Evolutionary conservation across 2,113 vertebrate species (phyloP), one percentile per base, ranked within the genome.

Genomic region (human): DNA sequence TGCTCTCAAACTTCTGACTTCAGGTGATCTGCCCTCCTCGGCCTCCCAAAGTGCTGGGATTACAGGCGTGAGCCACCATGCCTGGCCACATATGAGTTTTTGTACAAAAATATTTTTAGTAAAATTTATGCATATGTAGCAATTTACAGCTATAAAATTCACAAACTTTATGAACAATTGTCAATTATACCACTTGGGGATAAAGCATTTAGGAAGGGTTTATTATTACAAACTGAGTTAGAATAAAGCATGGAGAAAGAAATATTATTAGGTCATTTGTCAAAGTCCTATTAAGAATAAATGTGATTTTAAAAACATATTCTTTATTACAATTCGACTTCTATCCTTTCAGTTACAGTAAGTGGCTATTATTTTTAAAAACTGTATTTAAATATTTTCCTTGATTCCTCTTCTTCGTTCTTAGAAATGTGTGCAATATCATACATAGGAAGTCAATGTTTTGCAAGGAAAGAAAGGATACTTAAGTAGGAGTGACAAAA

Each of bases 221-320:
- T 90, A 57, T 75, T 83, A 84, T 55, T 55, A 80, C n/a, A 92
- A 82, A 86, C 16, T 80, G 18, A 86, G 64, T 90, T 84, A 82
- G 13, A 93, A n/a, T 57, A 84, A 30, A 64, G 5, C 89, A 92
- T 66, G 87, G 68, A 87, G 45, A 88, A 92, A 89, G 48, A 84
- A 93, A 94, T 93, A 73, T 78, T 93, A 73, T 72, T 43, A 96
- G 43, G 16, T 52, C 40, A 81, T 64, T 95, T 94, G 55, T 84
- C 50, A 86, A 93, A 59, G 32, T 68, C 45, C 5, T 25, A 38
- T 79, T 93, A 80, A 64, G 2, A n/a, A 64, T 90, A 38, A 84
- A 40, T 52, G 55, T 61, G 12, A 73, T 55, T 94, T 90, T 90
- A 64, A 94, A 68, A 32, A 92, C 75, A 4, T 16, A 8, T 73